Conservation (phyloP, 2,888 invertebrate genomes). For the Phyllotreta cruciferae region DNA sequence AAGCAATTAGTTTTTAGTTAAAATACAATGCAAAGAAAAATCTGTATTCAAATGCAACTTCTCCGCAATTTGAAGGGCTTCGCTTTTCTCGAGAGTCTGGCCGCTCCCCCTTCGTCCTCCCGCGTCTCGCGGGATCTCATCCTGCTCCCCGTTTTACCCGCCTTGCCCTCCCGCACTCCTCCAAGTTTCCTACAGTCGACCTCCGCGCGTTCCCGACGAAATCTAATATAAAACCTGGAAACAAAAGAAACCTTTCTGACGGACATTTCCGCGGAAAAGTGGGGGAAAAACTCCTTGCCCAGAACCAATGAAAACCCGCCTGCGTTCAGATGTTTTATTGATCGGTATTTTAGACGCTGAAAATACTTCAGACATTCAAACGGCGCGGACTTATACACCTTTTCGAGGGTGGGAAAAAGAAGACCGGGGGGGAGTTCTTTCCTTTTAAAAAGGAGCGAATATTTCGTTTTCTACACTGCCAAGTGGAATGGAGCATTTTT, state of each 20-base stretch:
- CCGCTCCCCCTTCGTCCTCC: conserved; percentile 27
- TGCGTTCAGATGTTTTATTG: conserved; percentile 60
- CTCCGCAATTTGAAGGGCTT: conserved; percentile 28
- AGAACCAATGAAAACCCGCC: conserved; percentile 58
- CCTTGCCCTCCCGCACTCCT: conserved; percentile 39
- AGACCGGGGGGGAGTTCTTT: conserved; percentile 37
- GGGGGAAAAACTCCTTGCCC: conserved; percentile 61
- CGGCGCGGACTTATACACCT: conserved; percentile 49
- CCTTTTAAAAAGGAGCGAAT: conserved; percentile 48
- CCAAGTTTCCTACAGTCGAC: conserved; percentile 42
- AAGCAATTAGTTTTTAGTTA: no score
- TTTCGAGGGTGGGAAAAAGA: conserved; percentile 44
- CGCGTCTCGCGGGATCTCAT: conserved; percentile 1
- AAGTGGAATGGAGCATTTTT: conserved; percentile 49
- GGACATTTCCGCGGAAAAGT: conserved; percentile 58
- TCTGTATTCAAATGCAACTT: conserved; percentile 28
- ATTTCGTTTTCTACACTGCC: conserved; percentile 43
- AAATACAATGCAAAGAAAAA: conserved; percentile 12
- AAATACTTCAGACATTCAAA: conserved; percentile 53
- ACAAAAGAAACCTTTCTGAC: conserved; percentile 60
- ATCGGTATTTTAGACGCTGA: conserved; percentile 59
- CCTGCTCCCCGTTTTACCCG: conserved; percentile 21
- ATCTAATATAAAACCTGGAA: conserved; percentile 58
- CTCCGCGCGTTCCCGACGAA: conserved; percentile 49
- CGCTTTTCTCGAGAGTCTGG: conserved; percentile 34